Evolutionary conservation across 2,888 invertebrate species (phyloP).

Genomic region (Adelphocoris suturalis): DNA sequence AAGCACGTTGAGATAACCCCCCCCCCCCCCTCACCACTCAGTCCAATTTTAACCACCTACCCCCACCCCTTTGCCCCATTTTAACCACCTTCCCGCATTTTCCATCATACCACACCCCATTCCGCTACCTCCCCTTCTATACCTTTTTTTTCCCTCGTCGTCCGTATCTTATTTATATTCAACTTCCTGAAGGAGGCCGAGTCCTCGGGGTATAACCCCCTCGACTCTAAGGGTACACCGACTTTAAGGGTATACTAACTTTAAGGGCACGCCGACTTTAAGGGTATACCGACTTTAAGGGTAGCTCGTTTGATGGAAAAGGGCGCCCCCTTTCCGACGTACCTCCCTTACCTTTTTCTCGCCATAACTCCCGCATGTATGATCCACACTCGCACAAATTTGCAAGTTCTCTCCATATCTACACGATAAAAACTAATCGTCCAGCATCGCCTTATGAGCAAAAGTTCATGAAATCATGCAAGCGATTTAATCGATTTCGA

Average conservation of each 20-base stretch:
- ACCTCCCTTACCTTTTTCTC: not conserved
- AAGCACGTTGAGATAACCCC: not conserved
- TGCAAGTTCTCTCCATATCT: not conserved
- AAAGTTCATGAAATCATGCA: too few relatives aligned
- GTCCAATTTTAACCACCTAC: too few relatives aligned
- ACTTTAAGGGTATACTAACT: not conserved
- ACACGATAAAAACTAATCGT: too few relatives aligned
- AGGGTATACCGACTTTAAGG: slow-evolving; percentile 1
- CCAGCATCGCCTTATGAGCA: too few relatives aligned
- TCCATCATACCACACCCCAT: not conserved
- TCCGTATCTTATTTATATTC: not conserved
- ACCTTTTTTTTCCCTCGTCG: not conserved
- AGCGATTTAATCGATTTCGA: too few relatives aligned
- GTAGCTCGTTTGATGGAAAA: not conserved
- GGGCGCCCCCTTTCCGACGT: not conserved
- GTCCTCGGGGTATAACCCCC: not conserved
- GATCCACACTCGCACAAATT: not conserved
- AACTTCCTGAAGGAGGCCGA: slow-evolving; percentile 1
- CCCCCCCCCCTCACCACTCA: not conserved
- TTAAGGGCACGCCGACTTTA: not conserved
- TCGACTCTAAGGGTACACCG: not conserved
- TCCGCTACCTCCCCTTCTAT: too few relatives aligned
- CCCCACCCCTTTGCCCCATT: too few relatives aligned
- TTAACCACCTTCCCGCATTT: not conserved
- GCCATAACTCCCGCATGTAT: not conserved